These are phyloP conservation scores for Podilymbus podiceps DNA, from an alignment of 2,113 vertebrate genomes.

Conservation along the genomic window DNA sequence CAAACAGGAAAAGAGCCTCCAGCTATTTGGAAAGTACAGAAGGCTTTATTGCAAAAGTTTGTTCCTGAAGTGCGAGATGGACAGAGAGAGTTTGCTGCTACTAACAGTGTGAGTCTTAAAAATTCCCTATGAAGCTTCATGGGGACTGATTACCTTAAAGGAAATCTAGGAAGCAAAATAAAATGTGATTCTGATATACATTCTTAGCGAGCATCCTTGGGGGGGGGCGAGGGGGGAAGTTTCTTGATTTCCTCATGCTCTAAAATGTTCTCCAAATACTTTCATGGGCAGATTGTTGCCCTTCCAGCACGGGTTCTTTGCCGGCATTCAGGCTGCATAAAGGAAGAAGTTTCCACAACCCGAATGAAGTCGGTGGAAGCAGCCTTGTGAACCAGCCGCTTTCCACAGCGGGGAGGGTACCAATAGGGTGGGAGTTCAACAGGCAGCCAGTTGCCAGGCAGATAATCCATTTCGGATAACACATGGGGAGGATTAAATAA, in stretches of 20 bases:
- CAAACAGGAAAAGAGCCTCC: conserved; percentile 90
- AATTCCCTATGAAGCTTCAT: not conserved
- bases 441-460: not conserved
- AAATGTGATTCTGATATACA: not conserved
- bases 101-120: conserved; percentile 90
- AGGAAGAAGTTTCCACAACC: not conserved
- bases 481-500: not conserved
- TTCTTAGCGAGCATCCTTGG: not conserved
- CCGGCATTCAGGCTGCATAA: not conserved
- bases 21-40: conserved; percentile 99
- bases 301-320: not conserved
- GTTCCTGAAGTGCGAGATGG: conserved; percentile 94
- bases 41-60: conserved; percentile 97
- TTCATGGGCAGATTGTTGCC: not conserved
- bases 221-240: too few species aligned
- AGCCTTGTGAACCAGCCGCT: not conserved
- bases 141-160: not conserved
- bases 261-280: not conserved
- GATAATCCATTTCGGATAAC: not conserved
- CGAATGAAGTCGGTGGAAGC: not conserved
- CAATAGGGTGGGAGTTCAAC: not conserved
- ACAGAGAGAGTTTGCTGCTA: conserved; percentile 94
- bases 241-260: not conserved
- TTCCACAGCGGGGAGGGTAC: not conserved
- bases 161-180: not conserved